phyloP scores from a whole-genome alignment of 2,113 vertebrate genomes.

The Anarrhichthys ocellatus region DNA sequence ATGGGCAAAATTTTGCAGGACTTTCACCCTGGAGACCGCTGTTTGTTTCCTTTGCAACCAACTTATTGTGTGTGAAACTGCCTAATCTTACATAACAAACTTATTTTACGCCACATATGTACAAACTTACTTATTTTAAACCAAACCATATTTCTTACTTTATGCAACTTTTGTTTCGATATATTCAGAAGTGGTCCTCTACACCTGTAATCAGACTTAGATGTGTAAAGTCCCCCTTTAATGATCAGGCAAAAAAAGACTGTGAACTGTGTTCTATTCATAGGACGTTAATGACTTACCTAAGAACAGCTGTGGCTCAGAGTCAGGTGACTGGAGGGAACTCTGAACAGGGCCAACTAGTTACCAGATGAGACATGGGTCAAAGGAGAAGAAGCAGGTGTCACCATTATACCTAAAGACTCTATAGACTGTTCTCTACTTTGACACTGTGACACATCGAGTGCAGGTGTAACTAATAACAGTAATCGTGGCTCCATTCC shows the following conservation, averaged over 20 bases:
- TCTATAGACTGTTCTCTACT: not conserved
- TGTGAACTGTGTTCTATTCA: not conserved
- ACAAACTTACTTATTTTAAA: too few species aligned
- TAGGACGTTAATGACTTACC: not conserved
- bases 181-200: too few species aligned
- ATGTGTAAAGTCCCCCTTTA: not conserved
- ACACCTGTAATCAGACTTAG: not conserved
- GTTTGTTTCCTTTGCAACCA: too few species aligned
- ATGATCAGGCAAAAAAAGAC: not conserved
- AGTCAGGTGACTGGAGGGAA: not conserved
- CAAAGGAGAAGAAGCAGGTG: too few species aligned
- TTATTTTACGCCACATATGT: too few species aligned
- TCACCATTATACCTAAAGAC: not conserved
- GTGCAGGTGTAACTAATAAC: not conserved
- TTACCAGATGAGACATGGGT: not conserved
- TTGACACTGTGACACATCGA: not conserved
- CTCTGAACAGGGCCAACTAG: not conserved
- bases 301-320: conserved; percentile 4
- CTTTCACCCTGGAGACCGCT: too few species aligned
- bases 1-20: too few species aligned
- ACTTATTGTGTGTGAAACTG: too few species aligned
- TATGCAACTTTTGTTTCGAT: too few species aligned
- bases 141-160: too few species aligned
- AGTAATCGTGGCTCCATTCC: not conserved
- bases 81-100: too few species aligned